These are phyloP conservation scores for Podarcis siculus DNA, from an alignment of 2,797 vertebrate genomes.

Conservation along the genomic window DNA sequence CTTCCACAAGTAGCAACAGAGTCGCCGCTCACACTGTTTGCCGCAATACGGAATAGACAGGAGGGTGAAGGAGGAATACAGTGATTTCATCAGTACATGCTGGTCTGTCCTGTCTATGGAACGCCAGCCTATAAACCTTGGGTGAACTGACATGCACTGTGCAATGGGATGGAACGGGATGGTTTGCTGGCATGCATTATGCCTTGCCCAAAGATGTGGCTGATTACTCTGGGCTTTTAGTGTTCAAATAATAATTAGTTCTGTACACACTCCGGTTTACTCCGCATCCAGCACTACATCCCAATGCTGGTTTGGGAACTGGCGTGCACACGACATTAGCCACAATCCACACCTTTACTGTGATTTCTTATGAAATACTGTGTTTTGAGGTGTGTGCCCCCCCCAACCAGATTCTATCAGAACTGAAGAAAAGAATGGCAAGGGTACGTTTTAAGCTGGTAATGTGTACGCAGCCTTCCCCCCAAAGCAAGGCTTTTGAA, in stretches of 20 bases:
- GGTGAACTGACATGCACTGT: conserved; percentile 57
- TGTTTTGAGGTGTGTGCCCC: no score
- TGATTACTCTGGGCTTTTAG: conserved; percentile 61
- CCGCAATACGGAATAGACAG: conserved; percentile 12
- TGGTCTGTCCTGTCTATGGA: conserved; percentile 46
- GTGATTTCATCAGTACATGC: conserved; percentile 28
- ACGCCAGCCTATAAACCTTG: conserved; percentile 47
- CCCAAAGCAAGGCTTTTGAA: conserved; percentile 70
- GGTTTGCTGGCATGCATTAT: conserved; percentile 56
- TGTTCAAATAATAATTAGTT: conserved; percentile 48
- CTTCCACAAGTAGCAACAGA: conserved; percentile 33
- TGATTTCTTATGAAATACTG: no score
- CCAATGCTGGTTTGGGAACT: no score
- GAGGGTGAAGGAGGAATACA: conserved; percentile 36
- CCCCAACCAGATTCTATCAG: no score
- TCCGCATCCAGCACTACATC: no score
- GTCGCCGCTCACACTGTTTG: conserved; percentile 27
- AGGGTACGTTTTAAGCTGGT: background rate
- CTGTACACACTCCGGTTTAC: no score
- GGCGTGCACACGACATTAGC: no score
- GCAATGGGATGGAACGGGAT: conserved; percentile 47
- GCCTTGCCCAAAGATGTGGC: conserved; percentile 57
- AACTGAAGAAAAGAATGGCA: no score
- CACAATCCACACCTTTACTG: no score
- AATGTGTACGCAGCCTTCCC: conserved; percentile 39